Evolutionary conservation across 2,113 vertebrate species (phyloP), one percentile per base, ranked within the genome.

Genomic region (Chamaetylas fuelleborni): DNA sequence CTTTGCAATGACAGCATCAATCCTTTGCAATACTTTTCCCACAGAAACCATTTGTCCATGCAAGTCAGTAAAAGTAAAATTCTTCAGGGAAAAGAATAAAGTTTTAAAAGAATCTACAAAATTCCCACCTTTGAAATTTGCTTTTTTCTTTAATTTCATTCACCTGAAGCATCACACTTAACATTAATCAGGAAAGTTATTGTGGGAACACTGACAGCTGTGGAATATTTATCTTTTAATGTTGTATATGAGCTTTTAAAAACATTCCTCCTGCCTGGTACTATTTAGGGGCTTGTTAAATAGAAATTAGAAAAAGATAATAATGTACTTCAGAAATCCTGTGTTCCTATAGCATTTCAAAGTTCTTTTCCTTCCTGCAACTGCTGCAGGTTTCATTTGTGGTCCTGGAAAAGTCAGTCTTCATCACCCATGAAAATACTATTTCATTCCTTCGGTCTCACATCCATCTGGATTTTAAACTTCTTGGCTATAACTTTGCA

Each of bases 371-470:
- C 43, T 42, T 90, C 25, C 31, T 51, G 57, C 34, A 74, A 11
- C 33, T 71, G 56, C 70, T 6, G 1, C 22, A 51, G 57, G 20
- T 23, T 76, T 85, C 12, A 10, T 69, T 58, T 57, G 28, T 56
- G 36, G 6, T 69, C 16, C n/a, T 87, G 36, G 48, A 60, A 70
- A 81, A 90, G 28, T 31, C 61, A 25, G 0, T 53, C 43, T 66
- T 77, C 14, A 51, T 69, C 45, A 56, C 17, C 19, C 31, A 13
- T 34, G 31, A 40, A 80, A 83, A 69, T 40, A 28, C 1, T 14
- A 2, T 14, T 86, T 69, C 31, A 13, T 66, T 70, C 42, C 17
- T 57, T 81, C 12, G 0, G 5, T 53, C 47, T 54, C 4, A 0
- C 7, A 80, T 61, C 40, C 29, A 16, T 40, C 51, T 51, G 26